phyloP scores from a whole-genome alignment of 2,113 vertebrate genomes.

The Guaruba guarouba region DNA sequence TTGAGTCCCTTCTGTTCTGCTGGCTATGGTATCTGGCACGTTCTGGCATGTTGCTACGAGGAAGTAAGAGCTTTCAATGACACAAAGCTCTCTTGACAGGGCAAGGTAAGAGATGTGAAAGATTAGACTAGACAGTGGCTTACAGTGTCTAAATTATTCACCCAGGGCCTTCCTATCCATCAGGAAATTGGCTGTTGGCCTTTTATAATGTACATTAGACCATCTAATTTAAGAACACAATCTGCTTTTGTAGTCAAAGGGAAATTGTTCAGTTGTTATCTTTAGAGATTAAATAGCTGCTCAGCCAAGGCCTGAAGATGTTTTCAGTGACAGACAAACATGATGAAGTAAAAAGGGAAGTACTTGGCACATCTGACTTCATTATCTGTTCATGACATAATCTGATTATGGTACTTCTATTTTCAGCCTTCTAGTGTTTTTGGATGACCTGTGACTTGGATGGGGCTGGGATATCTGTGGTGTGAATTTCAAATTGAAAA shows the following conservation, averaged over 20 bases:
- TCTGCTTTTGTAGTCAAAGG: not conserved
- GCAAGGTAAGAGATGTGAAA: not conserved
- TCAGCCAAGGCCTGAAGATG: not conserved
- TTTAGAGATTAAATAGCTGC: not conserved
- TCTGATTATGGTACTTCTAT: not conserved
- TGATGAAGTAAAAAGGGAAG: not conserved
- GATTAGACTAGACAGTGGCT: not conserved
- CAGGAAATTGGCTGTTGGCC: not conserved
- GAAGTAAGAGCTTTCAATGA: not conserved
- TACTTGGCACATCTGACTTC: not conserved
- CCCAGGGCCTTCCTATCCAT: not conserved
- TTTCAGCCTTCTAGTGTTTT: conserved; percentile 5
- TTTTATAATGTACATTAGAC: not conserved
- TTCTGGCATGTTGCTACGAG: not conserved
- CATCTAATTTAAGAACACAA: not conserved
- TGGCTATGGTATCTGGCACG: not conserved
- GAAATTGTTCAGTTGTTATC: not conserved
- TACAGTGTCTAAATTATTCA: not conserved
- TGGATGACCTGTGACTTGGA: not conserved
- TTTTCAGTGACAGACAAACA: not conserved
- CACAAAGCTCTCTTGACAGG: not conserved
- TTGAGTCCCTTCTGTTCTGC: not conserved
- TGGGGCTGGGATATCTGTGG: not conserved
- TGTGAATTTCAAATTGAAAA: not conserved
- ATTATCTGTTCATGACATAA: not conserved